Base-by-base conservation (phyloP, 2,797 vertebrate genomes). In the Glossophaga mutica region DNA sequence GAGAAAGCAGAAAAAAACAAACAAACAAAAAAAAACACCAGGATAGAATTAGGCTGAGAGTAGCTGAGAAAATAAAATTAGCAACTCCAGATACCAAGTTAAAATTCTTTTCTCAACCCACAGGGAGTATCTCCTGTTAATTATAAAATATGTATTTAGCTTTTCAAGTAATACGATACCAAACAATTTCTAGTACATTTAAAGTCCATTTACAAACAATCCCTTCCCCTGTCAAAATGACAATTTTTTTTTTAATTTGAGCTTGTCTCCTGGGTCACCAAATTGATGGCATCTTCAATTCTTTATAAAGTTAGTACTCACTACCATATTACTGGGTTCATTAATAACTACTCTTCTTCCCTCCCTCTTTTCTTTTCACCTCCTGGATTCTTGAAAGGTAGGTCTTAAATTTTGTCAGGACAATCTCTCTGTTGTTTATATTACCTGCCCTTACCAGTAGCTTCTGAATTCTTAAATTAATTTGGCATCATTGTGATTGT, bases 201-300 rank as follows among this genome's bases (percentile, higher is more conserved):
- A 73, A 82, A 92, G 55, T 92, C n/a, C 87, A 91, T 79, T 94
- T 87, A 59, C 39, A 90, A 79, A 91, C 24, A 92, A 59, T 21
- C 44, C 29, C 52, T 57, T 93, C 32, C 12, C 22, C 24, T 83
- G 52, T 92, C 57, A 87, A 96, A 91, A 68, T 42, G 32, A 73
- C 18, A 71, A n/a, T n/a, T 55, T 93, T 65, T 55, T 94, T 96
- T 37, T 85, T 90, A 59, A 62, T 84, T 26, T 71, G 85, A 94
- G 48, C 10, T 90, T 94, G 79, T 78, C 74, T 96, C 97, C 37
- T 84, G 59, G 70, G 65, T 96, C 94, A 96, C 71, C 48, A 94
- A 73, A 87, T 5, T 87, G 59, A 37, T 57, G 52, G 42, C 42
- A 83, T 73, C 71, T 84, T 90, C 42, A n/a, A 19, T 89, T 57